A percentile compares a stretch with the other conserved stretches of the same genome.
Evolutionary conservation across 2,797 vertebrate species (phyloP).

Genomic region (Epinephelus malabaricus): DNA sequence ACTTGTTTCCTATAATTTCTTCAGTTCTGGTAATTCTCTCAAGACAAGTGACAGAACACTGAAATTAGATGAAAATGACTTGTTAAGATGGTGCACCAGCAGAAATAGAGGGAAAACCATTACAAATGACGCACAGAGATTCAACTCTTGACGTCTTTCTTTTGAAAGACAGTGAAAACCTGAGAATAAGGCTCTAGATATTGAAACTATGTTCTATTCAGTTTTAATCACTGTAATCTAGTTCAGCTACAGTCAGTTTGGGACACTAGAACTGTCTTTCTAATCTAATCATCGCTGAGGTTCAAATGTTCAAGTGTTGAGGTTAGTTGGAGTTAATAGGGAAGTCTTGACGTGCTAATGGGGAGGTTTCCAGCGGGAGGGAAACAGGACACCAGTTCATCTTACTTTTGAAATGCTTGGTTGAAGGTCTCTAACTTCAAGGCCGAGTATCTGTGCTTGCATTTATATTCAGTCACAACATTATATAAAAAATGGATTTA

Average conservation of each 20-base stretch:
- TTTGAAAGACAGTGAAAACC: slow-evolving; percentile 14
- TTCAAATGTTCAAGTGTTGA: slow-evolving; percentile 51
- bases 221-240: slow-evolving; percentile 61
- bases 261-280: slow-evolving; percentile 43
- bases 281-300: slow-evolving; percentile 27
- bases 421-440: slow-evolving; percentile 85
- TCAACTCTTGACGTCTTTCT: slow-evolving; percentile 9
- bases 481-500: slow-evolving; percentile 68
- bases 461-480: slow-evolving; percentile 84
- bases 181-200: slow-evolving; percentile 29
- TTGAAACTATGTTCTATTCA: slow-evolving; percentile 42
- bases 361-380: slow-evolving; percentile 50
- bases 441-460: slow-evolving; percentile 87
- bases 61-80: slow-evolving; percentile 17
- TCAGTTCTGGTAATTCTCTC: background rate
- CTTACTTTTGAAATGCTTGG: slow-evolving; percentile 86
- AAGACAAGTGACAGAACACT: background rate
- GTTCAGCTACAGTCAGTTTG: slow-evolving; percentile 67
- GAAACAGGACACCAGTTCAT: slow-evolving; percentile 59
- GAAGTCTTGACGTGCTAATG: slow-evolving; percentile 53
- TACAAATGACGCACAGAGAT: slow-evolving; percentile 20
- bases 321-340: slow-evolving; percentile 80
- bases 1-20: background rate
- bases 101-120: slow-evolving; percentile 1
- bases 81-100: slow-evolving; percentile 50